Evolutionary conservation across 2,888 invertebrate genomes (phyloP).

Genomic region (Vesta saturnalis): DNA sequence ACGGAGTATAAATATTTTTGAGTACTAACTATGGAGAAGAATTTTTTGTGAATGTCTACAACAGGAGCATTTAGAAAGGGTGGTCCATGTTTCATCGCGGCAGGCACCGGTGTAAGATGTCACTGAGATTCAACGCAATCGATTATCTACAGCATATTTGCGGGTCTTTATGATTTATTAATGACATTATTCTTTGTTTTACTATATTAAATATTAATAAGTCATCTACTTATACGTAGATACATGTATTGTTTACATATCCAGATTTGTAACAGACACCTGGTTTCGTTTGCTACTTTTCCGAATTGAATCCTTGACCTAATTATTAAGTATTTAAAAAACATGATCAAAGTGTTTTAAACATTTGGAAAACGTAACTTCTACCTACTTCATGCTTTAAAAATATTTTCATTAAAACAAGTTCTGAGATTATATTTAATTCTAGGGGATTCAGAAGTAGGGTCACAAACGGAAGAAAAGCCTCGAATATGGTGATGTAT

Average conservation of each 20-base stretch:
- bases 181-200: constrained; percentile 17
- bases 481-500: constrained; percentile 42
- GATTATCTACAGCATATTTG: constrained; percentile 43
- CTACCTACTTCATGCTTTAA: constrained; percentile 10
- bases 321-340: not conserved
- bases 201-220: constrained; percentile 23
- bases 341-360: not conserved
- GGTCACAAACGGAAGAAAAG: constrained; percentile 41
- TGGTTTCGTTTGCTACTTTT: not conserved
- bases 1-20: no score
- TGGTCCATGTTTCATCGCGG: constrained; percentile 52
- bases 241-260: not conserved
- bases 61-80: constrained; percentile 35
- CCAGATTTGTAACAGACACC: not conserved
- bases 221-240: constrained; percentile 11
- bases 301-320: not conserved
- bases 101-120: constrained; percentile 51
- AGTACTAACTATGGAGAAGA: no score
- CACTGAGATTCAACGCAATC: constrained; percentile 46
- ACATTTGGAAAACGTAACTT: not conserved
- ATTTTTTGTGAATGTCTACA: not conserved
- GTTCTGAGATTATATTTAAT: constrained; percentile 33
- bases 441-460: constrained; percentile 35
- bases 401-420: constrained; percentile 32
- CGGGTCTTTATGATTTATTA: constrained; percentile 30